Conservation (phyloP, 1,140 invertebrate genomes). For the Pseudomyrmex cubaensis region DNA sequence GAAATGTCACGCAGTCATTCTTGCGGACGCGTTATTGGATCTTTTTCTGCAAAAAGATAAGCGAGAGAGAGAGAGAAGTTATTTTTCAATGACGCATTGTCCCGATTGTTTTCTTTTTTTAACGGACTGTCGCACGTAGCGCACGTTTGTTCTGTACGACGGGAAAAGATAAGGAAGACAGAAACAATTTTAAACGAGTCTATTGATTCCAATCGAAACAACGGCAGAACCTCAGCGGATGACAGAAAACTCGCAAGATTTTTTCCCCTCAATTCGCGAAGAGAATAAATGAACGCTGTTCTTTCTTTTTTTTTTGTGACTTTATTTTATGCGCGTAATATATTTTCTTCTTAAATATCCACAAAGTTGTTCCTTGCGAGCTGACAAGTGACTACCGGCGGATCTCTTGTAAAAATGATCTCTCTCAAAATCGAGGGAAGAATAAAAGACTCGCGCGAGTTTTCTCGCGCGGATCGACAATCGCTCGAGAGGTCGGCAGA, state of each 20-base stretch:
- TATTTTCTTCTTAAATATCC: too few relatives aligned
- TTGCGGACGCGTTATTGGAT: constrained; percentile 38
- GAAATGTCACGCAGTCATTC: constrained; percentile 31
- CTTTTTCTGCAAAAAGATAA: constrained; percentile 20
- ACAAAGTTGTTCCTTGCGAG: too few relatives aligned
- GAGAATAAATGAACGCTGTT: too few relatives aligned
- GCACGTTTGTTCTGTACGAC: neutral
- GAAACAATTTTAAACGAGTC: constrained; percentile 1
- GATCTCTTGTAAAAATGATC: too few relatives aligned
- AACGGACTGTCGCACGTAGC: constrained; percentile 2
- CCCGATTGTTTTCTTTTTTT: constrained; percentile 17
- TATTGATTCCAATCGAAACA: neutral
- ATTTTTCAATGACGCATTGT: constrained; percentile 37
- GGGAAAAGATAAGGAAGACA: neutral
- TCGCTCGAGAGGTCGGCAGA: constrained; percentile 27
- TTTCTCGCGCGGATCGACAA: neutral
- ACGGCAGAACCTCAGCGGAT: neutral
- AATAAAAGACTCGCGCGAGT: neutral
- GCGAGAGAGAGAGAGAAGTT: neutral
- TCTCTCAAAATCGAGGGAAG: neutral
- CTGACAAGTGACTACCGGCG: too few relatives aligned
- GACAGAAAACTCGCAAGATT: neutral
- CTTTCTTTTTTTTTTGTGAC: too few relatives aligned
- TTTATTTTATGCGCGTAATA: too few relatives aligned
- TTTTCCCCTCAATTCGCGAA: too few relatives aligned